Conservation (phyloP, 2,888 invertebrate genomes). For the Morpho helenor region DNA sequence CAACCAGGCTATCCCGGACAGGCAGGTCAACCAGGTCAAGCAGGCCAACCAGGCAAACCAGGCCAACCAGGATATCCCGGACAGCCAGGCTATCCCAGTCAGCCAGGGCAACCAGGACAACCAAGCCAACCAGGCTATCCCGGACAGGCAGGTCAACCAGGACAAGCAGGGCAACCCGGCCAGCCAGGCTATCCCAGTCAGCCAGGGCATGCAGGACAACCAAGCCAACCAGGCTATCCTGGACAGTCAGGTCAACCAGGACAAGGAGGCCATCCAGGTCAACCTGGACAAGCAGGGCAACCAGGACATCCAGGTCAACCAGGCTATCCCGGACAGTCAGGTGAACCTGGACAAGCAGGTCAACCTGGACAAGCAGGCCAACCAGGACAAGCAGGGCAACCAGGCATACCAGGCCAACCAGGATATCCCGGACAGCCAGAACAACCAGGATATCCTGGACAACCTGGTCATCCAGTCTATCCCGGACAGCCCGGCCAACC, state of each 20-base stretch:
- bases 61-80: conserved; percentile 38
- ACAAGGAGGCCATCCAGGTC: conserved; percentile 34
- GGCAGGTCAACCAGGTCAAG: conserved; percentile 43
- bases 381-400: conserved; percentile 24
- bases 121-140: conserved; percentile 27
- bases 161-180: conserved; percentile 21
- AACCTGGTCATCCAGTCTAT: conserved; percentile 28
- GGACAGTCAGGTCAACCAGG: conserved; percentile 36
- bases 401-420: conserved; percentile 29
- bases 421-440: conserved; percentile 14
- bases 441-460: conserved; percentile 29
- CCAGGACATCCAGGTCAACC: conserved; percentile 39
- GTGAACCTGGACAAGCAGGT: conserved; percentile 25
- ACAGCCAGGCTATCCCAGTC: conserved; percentile 52
- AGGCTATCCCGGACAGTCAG: conserved; percentile 32
- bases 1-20: conserved; percentile 28
- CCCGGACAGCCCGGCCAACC: conserved; percentile 33
- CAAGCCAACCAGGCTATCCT: conserved; percentile 23
- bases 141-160: conserved; percentile 29
- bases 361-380: conserved; percentile 7
- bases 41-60: conserved; percentile 41
- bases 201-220: conserved; percentile 29
- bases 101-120: conserved; percentile 29
- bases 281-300: conserved; percentile 43
- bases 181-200: conserved; percentile 28